Evolutionary conservation across 2,797 vertebrate species (phyloP).

Genomic region (Galagoides demidoff): DNA sequence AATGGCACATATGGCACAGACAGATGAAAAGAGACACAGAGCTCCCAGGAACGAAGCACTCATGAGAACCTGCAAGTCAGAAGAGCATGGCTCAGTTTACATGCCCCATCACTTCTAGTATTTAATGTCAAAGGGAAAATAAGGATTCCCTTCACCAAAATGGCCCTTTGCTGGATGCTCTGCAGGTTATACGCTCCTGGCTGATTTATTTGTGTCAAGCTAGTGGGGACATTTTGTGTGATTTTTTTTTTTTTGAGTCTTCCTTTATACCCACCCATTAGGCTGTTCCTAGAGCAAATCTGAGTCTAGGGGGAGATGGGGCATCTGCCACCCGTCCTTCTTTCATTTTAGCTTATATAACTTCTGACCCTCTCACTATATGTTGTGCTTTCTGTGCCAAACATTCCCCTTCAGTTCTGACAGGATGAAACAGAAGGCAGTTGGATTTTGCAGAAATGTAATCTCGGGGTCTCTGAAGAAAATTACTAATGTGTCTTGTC

Average conservation of each 20-base stretch:
- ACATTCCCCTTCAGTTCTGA: neutral
- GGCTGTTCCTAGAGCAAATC: neutral
- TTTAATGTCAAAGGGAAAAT: neutral
- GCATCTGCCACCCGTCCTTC: neutral
- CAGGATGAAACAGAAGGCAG: neutral
- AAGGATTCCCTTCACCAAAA: neutral
- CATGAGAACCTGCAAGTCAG: conserved; percentile 91
- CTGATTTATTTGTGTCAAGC: neutral
- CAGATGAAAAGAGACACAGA: conserved; percentile 90
- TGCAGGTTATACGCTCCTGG: neutral
- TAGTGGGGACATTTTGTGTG: neutral
- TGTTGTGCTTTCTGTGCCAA: neutral
- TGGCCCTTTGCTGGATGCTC: neutral
- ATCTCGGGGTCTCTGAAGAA: neutral
- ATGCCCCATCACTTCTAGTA: neutral
- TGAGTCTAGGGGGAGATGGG: neutral
- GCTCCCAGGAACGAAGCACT: conserved; percentile 90
- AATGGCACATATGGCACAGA: conserved; percentile 90
- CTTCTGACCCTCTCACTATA: neutral
- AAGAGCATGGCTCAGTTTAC: neutral
- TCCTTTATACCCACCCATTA: no score
- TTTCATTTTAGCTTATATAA: neutral
- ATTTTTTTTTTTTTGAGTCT: neutral
- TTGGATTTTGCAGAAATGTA: neutral
- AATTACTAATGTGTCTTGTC: neutral